A percentile compares a stretch with the other conserved stretches of the same genome.
Conservation (phyloP, 2,113 vertebrate genomes). For the Zootoca vivipara region DNA sequence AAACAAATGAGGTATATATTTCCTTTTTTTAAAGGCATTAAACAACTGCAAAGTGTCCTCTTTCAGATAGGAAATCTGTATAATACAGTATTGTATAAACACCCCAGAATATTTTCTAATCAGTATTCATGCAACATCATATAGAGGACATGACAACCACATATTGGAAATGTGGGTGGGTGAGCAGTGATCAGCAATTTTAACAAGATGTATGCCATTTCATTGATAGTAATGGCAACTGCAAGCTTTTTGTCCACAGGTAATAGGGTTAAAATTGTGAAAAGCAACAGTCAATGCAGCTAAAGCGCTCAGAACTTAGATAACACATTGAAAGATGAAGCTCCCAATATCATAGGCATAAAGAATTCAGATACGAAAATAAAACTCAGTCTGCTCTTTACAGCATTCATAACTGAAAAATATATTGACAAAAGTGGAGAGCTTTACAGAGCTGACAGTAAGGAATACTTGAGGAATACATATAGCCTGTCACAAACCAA, state of each 20-base stretch:
- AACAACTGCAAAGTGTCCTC: not conserved
- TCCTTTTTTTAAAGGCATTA: not conserved
- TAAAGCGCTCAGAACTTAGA: not conserved
- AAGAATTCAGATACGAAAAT: not conserved
- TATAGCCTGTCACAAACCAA: not conserved
- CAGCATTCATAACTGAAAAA: not conserved
- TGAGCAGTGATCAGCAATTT: not conserved
- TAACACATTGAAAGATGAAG: not conserved
- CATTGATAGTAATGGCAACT: not conserved
- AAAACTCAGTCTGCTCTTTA: not conserved
- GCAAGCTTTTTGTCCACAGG: not conserved
- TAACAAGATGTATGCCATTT: not conserved
- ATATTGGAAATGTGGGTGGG: not conserved
- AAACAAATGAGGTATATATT: not conserved
- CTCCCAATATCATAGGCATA: not conserved
- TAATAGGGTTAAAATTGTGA: not conserved
- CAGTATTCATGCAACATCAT: not conserved
- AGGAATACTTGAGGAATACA: not conserved
- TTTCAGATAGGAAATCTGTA: not conserved
- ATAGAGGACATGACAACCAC: not conserved
- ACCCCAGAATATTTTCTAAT: not conserved
- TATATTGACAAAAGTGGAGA: not conserved
- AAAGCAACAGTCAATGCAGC: not conserved
- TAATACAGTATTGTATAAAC: not conserved
- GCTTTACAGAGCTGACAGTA: not conserved